phyloP scores from a whole-genome alignment of 2,113 vertebrate genomes.

The Rhinolophus sinicus region DNA sequence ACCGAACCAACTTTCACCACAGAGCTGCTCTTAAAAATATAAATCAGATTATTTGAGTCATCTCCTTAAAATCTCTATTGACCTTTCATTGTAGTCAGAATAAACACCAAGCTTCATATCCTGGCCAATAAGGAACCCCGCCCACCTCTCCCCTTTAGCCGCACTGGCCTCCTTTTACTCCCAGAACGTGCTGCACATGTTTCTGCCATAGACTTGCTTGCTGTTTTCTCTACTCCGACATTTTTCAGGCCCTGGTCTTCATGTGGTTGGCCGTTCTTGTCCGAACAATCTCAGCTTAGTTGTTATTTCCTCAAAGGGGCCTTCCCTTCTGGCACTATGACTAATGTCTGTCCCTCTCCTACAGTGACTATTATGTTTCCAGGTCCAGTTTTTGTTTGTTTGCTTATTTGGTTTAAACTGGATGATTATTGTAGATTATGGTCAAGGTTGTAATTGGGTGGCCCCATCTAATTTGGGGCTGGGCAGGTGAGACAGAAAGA shows the following conservation, averaged over 20 bases:
- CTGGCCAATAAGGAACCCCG: not conserved
- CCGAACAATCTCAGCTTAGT: not conserved
- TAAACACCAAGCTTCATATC: not conserved
- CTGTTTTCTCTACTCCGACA: not conserved
- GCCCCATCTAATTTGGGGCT: not conserved
- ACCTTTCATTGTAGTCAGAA: not conserved
- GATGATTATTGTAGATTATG: not conserved
- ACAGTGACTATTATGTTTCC: not conserved
- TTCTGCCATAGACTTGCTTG: not conserved
- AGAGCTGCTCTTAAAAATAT: not conserved
- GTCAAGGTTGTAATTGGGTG: not conserved
- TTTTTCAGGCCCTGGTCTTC: not conserved
- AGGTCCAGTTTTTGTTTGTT: not conserved
- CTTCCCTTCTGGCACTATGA: too few species aligned
- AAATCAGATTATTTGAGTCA: not conserved
- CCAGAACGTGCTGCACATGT: not conserved
- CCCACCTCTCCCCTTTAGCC: not conserved
- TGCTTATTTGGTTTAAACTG: not conserved
- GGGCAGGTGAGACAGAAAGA: not conserved
- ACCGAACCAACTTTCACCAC: not conserved
- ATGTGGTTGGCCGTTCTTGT: not conserved
- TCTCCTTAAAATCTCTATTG: not conserved
- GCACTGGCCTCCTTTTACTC: not conserved
- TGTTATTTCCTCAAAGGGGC: not conserved
- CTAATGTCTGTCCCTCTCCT: fast-evolving